A percentile compares a stretch with the other conserved stretches of the same genome.
Evolutionary conservation across 2,888 invertebrate species (phyloP).

Genomic region (Drosophila barbarae): DNA sequence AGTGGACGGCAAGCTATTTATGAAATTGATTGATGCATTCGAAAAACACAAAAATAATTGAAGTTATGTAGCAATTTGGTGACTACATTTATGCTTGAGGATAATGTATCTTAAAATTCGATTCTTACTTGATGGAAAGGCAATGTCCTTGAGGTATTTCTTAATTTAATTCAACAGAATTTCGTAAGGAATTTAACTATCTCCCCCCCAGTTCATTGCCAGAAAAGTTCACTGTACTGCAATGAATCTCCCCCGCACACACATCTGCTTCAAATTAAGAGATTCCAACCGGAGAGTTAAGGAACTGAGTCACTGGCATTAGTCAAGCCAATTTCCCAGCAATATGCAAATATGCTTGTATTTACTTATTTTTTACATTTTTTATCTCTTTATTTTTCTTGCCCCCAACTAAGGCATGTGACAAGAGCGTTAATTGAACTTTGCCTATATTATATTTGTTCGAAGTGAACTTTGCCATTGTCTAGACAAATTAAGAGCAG

Average conservation of each 20-base stretch:
- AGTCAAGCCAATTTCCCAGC: slow-evolving; percentile 27
- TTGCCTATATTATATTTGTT: slow-evolving; percentile 43
- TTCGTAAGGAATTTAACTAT: neutral
- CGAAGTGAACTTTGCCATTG: slow-evolving; percentile 68
- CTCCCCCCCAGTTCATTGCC: slow-evolving; percentile 14
- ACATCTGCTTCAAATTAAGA: slow-evolving; percentile 70
- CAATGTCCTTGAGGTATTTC: slow-evolving; percentile 2
- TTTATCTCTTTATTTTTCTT: slow-evolving; percentile 7
- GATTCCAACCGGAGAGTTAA: slow-evolving; percentile 47
- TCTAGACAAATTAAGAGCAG: slow-evolving; percentile 72
- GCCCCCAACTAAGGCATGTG: slow-evolving; percentile 50
- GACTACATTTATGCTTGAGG: neutral
- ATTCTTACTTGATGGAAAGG: neutral
- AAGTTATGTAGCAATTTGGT: neutral
- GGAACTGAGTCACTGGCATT: slow-evolving; percentile 29
- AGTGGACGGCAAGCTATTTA: neutral
- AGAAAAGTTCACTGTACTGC: slow-evolving; percentile 16
- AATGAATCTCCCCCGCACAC: slow-evolving; percentile 32
- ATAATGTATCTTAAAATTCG: neutral
- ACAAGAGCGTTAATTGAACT: slow-evolving; percentile 64
- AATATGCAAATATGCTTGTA: slow-evolving; percentile 51
- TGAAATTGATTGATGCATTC: neutral
- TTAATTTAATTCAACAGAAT: neutral
- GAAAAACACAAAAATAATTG: neutral
- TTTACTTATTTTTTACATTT: slow-evolving; percentile 6